Percentiles rank a stretch among this genome's conserved stretches.
phyloP scores from a whole-genome alignment of 2,113 vertebrate genomes.

The Pseudonaja textilis region DNA sequence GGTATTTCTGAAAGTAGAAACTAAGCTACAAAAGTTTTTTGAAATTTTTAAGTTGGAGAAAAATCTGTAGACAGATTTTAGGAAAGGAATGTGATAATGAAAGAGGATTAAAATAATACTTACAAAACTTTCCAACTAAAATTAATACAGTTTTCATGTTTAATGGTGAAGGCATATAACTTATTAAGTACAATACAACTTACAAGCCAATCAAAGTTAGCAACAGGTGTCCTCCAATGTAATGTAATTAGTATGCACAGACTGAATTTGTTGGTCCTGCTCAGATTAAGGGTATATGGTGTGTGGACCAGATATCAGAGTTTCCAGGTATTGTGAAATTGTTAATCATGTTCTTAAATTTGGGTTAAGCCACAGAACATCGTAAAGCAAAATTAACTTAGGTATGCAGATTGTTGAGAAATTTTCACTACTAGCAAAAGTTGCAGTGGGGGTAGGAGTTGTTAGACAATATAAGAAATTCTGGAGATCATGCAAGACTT shows the following conservation, averaged over 20 bases:
- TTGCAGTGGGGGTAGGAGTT: background rate
- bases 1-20: slow-evolving; percentile 2
- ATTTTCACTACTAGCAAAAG: background rate
- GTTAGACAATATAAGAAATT: background rate
- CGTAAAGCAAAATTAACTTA: background rate
- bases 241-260: slow-evolving; percentile 39
- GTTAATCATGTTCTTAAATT: background rate
- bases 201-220: slow-evolving; percentile 61
- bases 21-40: slow-evolving; percentile 42
- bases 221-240: slow-evolving; percentile 58
- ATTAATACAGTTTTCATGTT: slow-evolving; percentile 59
- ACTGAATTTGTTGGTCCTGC: slow-evolving; percentile 12
- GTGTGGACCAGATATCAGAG: background rate
- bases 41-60: slow-evolving; percentile 51
- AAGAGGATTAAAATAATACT: slow-evolving; percentile 46
- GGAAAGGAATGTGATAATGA: slow-evolving; percentile 36
- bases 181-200: slow-evolving; percentile 62
- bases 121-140: slow-evolving; percentile 53
- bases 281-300: slow-evolving; percentile 15
- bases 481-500: background rate
- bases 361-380: background rate
- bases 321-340: background rate
- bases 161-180: slow-evolving; percentile 56
- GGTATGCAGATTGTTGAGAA: background rate
- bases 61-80: slow-evolving; percentile 24